Evolutionary conservation across 2,888 invertebrate genomes (phyloP), one percentile per base, ranked within the genome.

Genomic region (Allacma fusca): DNA sequence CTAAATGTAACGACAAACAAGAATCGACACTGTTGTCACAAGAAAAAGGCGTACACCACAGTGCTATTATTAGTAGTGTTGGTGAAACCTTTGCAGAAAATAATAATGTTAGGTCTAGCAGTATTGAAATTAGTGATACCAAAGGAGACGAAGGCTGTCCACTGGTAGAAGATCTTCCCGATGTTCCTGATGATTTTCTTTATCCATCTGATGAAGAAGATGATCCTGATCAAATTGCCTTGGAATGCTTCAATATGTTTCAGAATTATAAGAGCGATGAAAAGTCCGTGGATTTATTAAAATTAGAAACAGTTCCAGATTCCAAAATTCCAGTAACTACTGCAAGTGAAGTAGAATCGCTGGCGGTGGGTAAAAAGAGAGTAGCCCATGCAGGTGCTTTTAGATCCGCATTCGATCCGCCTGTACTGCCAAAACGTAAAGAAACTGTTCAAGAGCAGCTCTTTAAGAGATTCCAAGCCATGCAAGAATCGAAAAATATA

Each of bases 181-280:
- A 78, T 29, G 69, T 77, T 24, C 68, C 71, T 12, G 73, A 78
- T 43, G 73, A 80, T 12, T 72, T 67, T 62, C 29, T 71, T 83
- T 89, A 89, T 24, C 76, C 76, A 21, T 76, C 76, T 29, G 91
- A 92, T 85, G 91, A 91, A 83, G 91, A 85, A 50, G 80, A 84
- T 29, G 85, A 85, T 72, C 86, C 86, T 21, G 85, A 91, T 81
- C 91, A 92, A 81, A 91, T 94, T 79, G 91, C 92, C 85, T 91
- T 92, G 84, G 94, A 96, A 87, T 96, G 96, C 86, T 91, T 93
- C 85, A 91, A 90, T 88, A 95, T 96, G 84, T 96, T 94, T 87
- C 93, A 94, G 87, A 93, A 94, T 87, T 91, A 92, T 87, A 90
- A 91, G 77, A 89, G 57, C 24, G 73, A 76, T 19, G 34, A 70